Evolutionary conservation across 2,888 invertebrate species (phyloP).

Genomic region (Neoaliturus tenellus): DNA sequence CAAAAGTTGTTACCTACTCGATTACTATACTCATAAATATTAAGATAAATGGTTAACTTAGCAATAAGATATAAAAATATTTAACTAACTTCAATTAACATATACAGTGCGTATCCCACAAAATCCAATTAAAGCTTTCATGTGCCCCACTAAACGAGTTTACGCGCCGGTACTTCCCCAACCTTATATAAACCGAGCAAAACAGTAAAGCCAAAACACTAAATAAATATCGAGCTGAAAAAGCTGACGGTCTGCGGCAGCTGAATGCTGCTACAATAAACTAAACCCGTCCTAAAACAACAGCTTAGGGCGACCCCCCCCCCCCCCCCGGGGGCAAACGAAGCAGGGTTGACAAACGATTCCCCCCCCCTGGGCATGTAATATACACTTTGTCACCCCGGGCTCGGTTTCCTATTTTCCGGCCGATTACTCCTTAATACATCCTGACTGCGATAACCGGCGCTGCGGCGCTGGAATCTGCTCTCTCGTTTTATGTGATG

Average conservation of each 20-base stretch:
- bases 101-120: too few species aligned
- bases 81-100: too few species aligned
- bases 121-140: neutral
- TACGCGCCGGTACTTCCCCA: neutral
- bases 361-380: constrained; percentile 43
- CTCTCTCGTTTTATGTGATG: constrained; percentile 24
- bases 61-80: too few species aligned
- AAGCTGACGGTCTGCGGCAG: constrained; percentile 4
- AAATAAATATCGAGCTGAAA: constrained; percentile 9
- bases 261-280: constrained; percentile 26
- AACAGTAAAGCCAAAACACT: neutral
- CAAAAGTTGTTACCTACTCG: too few species aligned
- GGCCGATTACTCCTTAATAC: constrained; percentile 64
- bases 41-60: too few species aligned
- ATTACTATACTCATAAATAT: too few species aligned
- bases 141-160: neutral
- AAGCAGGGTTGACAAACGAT: constrained; percentile 48
- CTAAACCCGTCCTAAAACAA: constrained; percentile 49
- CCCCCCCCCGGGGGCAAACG: constrained; percentile 21
- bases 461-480: constrained; percentile 30
- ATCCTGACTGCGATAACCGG: constrained; percentile 31
- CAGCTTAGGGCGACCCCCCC: neutral
- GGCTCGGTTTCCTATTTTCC: constrained; percentile 62
- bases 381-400: constrained; percentile 61
- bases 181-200: neutral